Base-by-base conservation (phyloP, 2,113 vertebrate genomes). In the Colistium nudipinnis region DNA sequence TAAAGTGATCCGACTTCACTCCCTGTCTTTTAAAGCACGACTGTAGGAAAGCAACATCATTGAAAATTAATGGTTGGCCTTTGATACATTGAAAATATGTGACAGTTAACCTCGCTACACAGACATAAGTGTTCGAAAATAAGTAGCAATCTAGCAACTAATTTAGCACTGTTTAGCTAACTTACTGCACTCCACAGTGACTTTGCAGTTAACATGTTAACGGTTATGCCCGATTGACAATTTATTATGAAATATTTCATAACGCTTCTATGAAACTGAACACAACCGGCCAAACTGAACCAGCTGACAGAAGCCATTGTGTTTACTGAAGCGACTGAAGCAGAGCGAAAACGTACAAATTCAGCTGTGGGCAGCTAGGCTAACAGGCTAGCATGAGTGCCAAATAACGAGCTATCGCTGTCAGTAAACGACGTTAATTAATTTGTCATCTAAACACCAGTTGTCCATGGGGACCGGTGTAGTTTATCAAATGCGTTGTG, bases 161-260 rank as follows among this genome's bases (percentile, higher is more conserved):
- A 44, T 27, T 30, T 10, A 33, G 5, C 25, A 19, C 20, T 12
- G 25, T 54, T 7, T 3, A n/a, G 19, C 30, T 43, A 31, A 28
- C 22, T 13, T 30, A 5, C 4, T 48, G 11, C 7, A 35, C 12
- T 51, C 22, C 7, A 22, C 10, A 68, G 68, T 60, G 72, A 85
- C 64, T 70, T 71, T 6, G 52, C 80, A 70, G 7, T 63, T 36
- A 80, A 62, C 20, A n/a, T 51, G 14, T 3, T 13, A 14, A 43
- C 52, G 9, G 20, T 62, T 12, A 61, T 7, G 12, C 4, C 6
- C 30, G 6, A 56, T 17, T 20, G 9, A 35, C 30, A n/a, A 16
- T 4, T 17, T 33, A 53, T 14, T 6, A 1, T 4, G 27, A 3
- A 14, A 17, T 47, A 35, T 17, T 30, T 30, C 0, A 19, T 5